Evolutionary conservation across 2,888 invertebrate genomes (phyloP), one percentile per base, ranked within the genome.

Genomic region (Xestia ashworthii): DNA sequence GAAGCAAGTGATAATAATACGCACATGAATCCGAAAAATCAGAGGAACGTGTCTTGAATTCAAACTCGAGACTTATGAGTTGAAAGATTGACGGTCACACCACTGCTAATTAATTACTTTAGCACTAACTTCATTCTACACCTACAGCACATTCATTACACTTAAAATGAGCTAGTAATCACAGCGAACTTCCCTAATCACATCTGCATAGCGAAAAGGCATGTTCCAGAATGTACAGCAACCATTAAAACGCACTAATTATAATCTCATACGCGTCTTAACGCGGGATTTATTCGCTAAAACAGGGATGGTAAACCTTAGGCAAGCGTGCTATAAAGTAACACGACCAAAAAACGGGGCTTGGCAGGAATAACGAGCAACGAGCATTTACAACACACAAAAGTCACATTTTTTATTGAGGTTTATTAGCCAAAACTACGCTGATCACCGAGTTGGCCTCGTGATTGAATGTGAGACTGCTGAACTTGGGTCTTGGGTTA

Each of bases 231-330:
- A 85, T 60, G 32, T 72, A 78, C 38, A 62, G 46, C 68, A 14
- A 22, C 64, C 74, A 85, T 83, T 83, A 79, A 79, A 86, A 86
- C 62, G 78, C 83, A 82, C 82, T 87, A 67, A 87, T 87, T 84
- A 82, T 83, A 86, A 80, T 87, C 71, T 78, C 65, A 86, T 87
- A 78, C 58, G 71, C 60, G 78, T 76, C 82, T 78, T 87, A 84
- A 87, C 65, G 78, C 25, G 71, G 74, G 60, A 82, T 87, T 82
- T 80, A 86, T 86, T 82, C 48, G 53, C 53, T 46, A 22, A 62
- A 14, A 44, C 67, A 78, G 72, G 50, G 62, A 22, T 78, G 38
- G 53, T 6, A 0, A 71, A 78, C 62, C 44, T 62, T 6, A 14
- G 53, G 22, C 25, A 14, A 22, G 6, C 25, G 16, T 25, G 1